Evolutionary conservation across 23 tunicate genomes (phyloP).

Genomic region (Corella eumyota): DNA sequence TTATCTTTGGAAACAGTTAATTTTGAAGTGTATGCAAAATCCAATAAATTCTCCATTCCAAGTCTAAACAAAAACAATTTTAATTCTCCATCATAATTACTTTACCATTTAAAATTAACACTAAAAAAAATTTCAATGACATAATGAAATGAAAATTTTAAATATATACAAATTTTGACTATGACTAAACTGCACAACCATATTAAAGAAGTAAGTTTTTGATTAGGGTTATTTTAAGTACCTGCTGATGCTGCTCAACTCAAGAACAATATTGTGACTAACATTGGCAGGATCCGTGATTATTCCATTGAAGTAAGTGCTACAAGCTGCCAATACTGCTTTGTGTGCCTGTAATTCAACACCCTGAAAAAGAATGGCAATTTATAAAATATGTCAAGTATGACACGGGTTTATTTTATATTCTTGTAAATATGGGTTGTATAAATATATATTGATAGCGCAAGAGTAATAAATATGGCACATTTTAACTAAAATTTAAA

Average conservation of each 20-base stretch:
- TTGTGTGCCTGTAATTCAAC: conserved; percentile 65
- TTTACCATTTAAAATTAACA: background rate
- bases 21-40: conserved; percentile 93
- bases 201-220: no score
- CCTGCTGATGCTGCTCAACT: conserved; percentile 75
- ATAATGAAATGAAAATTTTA: no score
- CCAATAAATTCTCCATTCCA: conserved; percentile 68
- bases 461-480: no score
- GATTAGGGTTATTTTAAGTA: background rate
- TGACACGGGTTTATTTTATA: no score
- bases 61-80: conserved; percentile 10
- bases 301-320: conserved; percentile 76
- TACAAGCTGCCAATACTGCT: conserved; percentile 80
- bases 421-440: no score
- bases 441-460: no score
- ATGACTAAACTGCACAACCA: background rate
- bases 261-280: conserved; percentile 82
- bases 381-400: background rate
- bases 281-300: conserved; percentile 89
- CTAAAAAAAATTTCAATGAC: background rate
- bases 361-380: conserved; percentile 27
- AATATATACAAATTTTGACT: no score
- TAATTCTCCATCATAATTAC: background rate
- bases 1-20: conserved; percentile 51
- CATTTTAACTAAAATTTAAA: no score